Evolutionary conservation across 2,888 invertebrate species (phyloP), one percentile per base, ranked within the genome.

Genomic region (Blomia tropicalis): DNA sequence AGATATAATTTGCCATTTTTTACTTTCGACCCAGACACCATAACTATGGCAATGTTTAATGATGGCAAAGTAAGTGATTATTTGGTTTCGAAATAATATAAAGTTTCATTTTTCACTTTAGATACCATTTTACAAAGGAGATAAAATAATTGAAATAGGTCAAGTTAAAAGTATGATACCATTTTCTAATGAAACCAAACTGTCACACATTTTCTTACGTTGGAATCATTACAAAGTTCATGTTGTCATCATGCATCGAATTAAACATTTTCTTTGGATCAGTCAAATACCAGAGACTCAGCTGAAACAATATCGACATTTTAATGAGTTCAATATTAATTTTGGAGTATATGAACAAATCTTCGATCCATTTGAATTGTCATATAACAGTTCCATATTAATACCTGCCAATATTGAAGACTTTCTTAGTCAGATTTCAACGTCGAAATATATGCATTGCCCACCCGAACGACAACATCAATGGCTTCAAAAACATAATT

Each of bases 381-480:
- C 56, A 22, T 27, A 14, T 19, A 29, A 3, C 4, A 47, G 25
- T 2, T 19, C 47, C 5, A 31, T 60, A 19, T 11, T 4, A 58
- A 19, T 60, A n/a, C 61, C 61, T 14, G 53, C 53, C 27, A 31
- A 61, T 11, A 4, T 2, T n/a, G 53, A 14, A 5, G 43, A 59
- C 11, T 65, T 65, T 51, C 36, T 66, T 23, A 59, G 60, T 44
- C 64, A 66, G 51, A 60, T 61, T 4, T 7, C 29, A 19, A 62
- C 32, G 32, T 65, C 65, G 1, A 59, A 41, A 22, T 66, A 65
- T 43, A 27, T 66, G 23, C 65, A 66, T 51, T 66, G 66, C 58
- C 59, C 64, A 31, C 23, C 41, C 2, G 47, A 44, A 11, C n/a
- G 19, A 29, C 31, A 31, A 4, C 44, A 29, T 19, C 36, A 59